Conservation (phyloP, 2,797 vertebrate species). For the Gymnocypris eckloni region DNA sequence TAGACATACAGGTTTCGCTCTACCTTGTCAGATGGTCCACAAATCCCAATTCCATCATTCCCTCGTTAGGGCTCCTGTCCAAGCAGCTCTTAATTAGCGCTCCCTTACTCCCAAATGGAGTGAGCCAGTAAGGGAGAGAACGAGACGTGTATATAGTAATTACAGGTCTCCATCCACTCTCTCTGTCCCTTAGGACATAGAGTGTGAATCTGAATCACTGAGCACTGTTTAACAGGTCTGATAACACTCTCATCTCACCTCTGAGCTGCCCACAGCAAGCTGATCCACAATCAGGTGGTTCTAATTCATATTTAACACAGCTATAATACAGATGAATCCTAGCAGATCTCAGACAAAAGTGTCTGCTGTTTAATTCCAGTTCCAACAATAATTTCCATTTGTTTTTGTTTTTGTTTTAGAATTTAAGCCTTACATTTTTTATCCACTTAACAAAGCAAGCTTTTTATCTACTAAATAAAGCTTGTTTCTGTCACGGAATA, state of each 20-base stretch:
- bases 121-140: slow-evolving; percentile 35
- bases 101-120: slow-evolving; percentile 64
- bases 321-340: background rate
- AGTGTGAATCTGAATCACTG: slow-evolving; percentile 51
- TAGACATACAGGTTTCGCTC: slow-evolving; percentile 54
- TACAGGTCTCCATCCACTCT: slow-evolving; percentile 57
- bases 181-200: slow-evolving; percentile 45
- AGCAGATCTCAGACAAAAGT: background rate
- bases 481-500: background rate
- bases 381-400: background rate
- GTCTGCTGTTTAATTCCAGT: background rate
- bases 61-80: slow-evolving; percentile 81
- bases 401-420: too few species aligned
- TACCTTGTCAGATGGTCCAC: slow-evolving; percentile 64
- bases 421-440: background rate
- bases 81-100: slow-evolving; percentile 74
- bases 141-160: slow-evolving; percentile 54
- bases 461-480: too few species aligned
- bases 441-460: background rate
- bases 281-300: slow-evolving; percentile 4
- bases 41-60: slow-evolving; percentile 83
- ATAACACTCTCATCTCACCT: slow-evolving; percentile 38
- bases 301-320: slow-evolving; percentile 7
- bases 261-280: slow-evolving; percentile 28
- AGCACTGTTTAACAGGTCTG: slow-evolving; percentile 47